These are phyloP conservation scores for Metopolophium dirhodum DNA, from an alignment of 1,140 invertebrate species.

Conservation along the genomic window DNA sequence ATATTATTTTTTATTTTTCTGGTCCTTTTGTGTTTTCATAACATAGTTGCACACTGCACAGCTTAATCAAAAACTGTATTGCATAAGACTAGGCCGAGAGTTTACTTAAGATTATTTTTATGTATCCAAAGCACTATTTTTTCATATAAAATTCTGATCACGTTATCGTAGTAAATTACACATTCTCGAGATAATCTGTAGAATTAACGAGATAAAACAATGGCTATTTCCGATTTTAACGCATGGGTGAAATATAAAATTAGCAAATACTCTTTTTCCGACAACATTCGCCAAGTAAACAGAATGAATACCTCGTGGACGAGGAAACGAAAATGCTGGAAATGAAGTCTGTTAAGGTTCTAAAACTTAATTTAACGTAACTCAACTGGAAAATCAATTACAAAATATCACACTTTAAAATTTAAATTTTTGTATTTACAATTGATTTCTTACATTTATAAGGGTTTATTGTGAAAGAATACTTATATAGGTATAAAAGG, in stretches of 20 bases:
- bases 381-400: conserved; percentile 48
- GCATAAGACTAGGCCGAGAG: not conserved
- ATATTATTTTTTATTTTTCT: not conserved
- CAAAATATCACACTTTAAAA: not conserved
- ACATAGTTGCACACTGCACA: no score
- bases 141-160: not conserved
- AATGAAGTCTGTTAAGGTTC: not conserved
- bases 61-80: not conserved
- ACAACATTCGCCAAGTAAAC: not conserved
- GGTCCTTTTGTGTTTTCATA: not conserved
- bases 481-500: not conserved
- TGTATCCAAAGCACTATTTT: not conserved
- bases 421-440: conserved; percentile 15
- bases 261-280: not conserved
- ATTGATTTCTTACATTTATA: not conserved
- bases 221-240: not conserved
- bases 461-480: not conserved
- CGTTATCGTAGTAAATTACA: not conserved
- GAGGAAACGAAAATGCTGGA: conserved; percentile 9
- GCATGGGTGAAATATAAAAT: not conserved
- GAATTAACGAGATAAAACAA: conserved; percentile 27
- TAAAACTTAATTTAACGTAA: conserved; percentile 39
- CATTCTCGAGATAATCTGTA: not conserved
- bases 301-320: not conserved
- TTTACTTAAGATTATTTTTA: not conserved